Evolutionary conservation across 2,113 vertebrate species (phyloP).

Genomic region (Pluvianellus socialis): DNA sequence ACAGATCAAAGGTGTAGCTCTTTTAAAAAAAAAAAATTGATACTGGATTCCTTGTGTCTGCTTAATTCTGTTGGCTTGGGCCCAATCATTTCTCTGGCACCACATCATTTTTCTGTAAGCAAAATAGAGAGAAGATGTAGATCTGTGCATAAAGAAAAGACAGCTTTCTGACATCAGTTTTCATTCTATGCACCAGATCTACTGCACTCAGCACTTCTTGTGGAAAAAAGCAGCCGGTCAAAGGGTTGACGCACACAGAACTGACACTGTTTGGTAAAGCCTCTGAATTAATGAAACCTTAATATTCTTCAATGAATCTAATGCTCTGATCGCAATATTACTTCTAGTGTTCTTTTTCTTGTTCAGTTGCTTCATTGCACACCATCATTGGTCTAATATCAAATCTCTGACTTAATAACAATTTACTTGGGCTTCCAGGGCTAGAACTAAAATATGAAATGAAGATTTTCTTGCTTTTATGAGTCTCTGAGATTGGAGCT

Average conservation of each 20-base stretch:
- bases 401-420: neutral
- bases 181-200: neutral
- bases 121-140: neutral
- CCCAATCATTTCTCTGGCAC: neutral
- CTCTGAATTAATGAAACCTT: slow-evolving; percentile 7
- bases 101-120: neutral
- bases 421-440: neutral
- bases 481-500: neutral
- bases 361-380: neutral
- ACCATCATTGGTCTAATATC: neutral
- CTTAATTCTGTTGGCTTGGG: neutral
- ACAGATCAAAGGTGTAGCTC: neutral
- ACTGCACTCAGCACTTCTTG: neutral
- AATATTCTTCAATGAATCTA: neutral
- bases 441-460: neutral
- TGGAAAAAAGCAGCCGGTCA: neutral
- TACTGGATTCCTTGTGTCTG: neutral
- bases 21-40: neutral
- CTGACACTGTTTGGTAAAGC: neutral
- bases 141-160: neutral
- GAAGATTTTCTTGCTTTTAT: neutral
- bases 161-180: neutral
- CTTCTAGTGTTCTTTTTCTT: neutral
- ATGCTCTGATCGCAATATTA: neutral
- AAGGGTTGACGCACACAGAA: neutral